Evolutionary conservation across 2,113 vertebrate genomes (phyloP).

Genomic region (Vombatus ursinus): DNA sequence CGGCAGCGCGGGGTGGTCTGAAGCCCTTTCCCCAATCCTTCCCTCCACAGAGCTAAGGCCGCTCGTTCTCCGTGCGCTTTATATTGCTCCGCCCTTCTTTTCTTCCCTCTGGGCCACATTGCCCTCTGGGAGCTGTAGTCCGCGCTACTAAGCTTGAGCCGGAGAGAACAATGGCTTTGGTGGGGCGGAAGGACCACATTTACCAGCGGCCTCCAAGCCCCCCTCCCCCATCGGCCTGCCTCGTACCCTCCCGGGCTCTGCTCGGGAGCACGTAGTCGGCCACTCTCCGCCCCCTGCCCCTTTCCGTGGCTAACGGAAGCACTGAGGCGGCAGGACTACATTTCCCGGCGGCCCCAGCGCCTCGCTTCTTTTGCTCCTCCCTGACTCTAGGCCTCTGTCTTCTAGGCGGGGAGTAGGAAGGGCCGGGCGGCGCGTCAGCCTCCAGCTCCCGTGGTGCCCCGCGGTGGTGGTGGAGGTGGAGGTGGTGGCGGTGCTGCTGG

Average conservation of each 20-base stretch:
- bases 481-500: no score
- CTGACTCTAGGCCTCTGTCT: not conserved
- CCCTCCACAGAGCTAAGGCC: not conserved
- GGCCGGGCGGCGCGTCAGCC: constrained; percentile 45
- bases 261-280: not conserved
- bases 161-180: constrained; percentile 32
- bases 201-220: not conserved
- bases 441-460: constrained; percentile 75
- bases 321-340: constrained; percentile 55
- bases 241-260: not conserved
- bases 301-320: constrained; percentile 22
- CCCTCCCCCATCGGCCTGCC: not conserved
- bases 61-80: not conserved
- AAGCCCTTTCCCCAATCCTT: constrained; percentile 5
- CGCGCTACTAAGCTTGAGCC: not conserved
- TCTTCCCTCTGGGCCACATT: not conserved
- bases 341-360: constrained; percentile 61
- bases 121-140: constrained; percentile 64
- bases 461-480: constrained; percentile 38
- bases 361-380: not conserved
- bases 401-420: constrained; percentile 41
- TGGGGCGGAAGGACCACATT: constrained; percentile 34
- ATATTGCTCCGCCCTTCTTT: not conserved
- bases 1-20: no score
- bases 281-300: constrained; percentile 10